Percentiles rank a stretch among this genome's conserved stretches.
Conservation (phyloP, 2,113 vertebrate genomes). For the Arenaria interpres region DNA sequence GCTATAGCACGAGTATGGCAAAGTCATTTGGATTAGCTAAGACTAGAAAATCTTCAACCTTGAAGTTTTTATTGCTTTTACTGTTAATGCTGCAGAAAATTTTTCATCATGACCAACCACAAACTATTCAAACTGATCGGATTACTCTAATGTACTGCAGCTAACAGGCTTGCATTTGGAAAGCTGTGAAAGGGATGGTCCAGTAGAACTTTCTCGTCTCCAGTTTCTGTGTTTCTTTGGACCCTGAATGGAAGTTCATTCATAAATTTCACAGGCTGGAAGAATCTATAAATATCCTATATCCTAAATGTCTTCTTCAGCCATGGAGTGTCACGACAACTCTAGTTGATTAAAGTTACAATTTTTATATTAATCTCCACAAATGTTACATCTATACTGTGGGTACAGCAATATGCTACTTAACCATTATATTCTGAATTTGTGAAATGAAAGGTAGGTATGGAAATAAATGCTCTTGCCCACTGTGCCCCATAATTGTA, state of each 20-base stretch:
- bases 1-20: neutral
- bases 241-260: neutral
- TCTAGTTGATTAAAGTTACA: neutral
- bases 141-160: neutral
- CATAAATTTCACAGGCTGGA: neutral
- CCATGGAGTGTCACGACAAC: neutral
- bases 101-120: neutral
- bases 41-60: neutral
- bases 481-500: neutral
- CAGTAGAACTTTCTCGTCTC: neutral
- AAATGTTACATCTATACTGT: neutral
- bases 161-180: neutral
- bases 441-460: neutral
- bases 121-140: neutral
- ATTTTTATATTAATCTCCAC: neutral
- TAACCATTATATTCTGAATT: neutral
- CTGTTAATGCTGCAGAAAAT: conserved; percentile 6
- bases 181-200: neutral
- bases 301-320: neutral
- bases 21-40: conserved; percentile 31
- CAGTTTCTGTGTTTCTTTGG: neutral
- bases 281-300: neutral
- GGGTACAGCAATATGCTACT: neutral
- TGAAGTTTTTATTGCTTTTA: conserved; percentile 28
- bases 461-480: neutral